Evolutionary conservation across 2,113 vertebrate species (phyloP).

Genomic region (Chelonoidis abingdonii): DNA sequence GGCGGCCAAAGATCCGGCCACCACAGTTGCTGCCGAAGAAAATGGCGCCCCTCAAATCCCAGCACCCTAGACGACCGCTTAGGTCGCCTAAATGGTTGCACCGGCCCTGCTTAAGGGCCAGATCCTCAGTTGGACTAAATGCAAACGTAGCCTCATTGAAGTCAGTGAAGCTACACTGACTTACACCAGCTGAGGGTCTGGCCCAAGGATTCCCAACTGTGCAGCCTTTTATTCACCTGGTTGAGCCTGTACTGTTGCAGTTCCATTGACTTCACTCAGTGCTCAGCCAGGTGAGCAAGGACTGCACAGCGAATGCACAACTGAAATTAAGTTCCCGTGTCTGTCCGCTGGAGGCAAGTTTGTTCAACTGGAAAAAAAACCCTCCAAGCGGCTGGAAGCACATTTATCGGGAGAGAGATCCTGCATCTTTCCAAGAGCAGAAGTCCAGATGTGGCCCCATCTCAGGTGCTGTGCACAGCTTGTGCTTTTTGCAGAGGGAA

Average conservation of each 20-base stretch:
- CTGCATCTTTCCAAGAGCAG: not conserved
- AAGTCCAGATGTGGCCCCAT: not conserved
- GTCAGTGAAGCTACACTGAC: not conserved
- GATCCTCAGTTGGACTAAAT: not conserved
- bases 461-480: not conserved
- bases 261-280: not conserved
- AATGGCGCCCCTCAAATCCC: no score
- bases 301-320: not conserved
- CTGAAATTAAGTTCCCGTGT: rapidly evolving
- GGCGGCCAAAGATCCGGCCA: no score
- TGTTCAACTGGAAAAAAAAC: not conserved
- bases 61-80: no score
- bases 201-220: not conserved
- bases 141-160: not conserved
- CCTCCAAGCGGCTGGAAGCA: not conserved
- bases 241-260: not conserved
- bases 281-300: not conserved
- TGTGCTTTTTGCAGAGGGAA: not conserved
- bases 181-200: not conserved
- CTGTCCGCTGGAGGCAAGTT: not conserved
- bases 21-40: no score
- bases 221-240: not conserved
- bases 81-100: no score
- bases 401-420: not conserved
- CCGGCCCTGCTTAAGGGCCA: not conserved